Conservation (phyloP, 2,888 invertebrate genomes). For the Scaptomyza tumidula region DNA sequence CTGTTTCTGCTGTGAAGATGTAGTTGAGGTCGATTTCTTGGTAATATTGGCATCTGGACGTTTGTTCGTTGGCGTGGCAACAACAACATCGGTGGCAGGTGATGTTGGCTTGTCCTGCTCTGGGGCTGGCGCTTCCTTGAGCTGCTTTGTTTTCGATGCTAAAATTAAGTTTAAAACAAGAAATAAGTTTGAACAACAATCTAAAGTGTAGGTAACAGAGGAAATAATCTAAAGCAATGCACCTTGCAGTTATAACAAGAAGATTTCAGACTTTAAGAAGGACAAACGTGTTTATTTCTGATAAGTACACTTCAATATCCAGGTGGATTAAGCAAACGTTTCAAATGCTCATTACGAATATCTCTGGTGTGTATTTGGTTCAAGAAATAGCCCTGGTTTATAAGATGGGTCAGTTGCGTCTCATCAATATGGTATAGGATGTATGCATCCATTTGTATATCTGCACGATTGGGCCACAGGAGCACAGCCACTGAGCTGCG, state of each 20-base stretch:
- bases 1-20: constrained; percentile 7
- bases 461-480: constrained; percentile 54
- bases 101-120: constrained; percentile 16
- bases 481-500: constrained; percentile 53
- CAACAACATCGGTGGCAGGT: constrained; percentile 11
- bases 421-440: constrained; percentile 56
- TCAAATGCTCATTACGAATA: constrained; percentile 47
- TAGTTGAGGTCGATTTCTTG: constrained; percentile 9
- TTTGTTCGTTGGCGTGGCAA: constrained; percentile 10
- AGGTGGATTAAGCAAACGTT: constrained; percentile 53
- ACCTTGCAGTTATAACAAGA: neutral
- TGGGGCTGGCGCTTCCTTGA: neutral
- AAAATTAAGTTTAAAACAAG: neutral
- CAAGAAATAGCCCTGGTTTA: constrained; percentile 42
- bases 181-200: neutral
- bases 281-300: constrained; percentile 3
- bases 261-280: neutral
- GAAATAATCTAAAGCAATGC: neutral
- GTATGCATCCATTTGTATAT: constrained; percentile 47
- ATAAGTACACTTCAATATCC: constrained; percentile 41
- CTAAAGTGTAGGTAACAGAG: too few relatives aligned
- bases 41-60: constrained; percentile 4
- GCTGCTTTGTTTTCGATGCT: constrained; percentile 7
- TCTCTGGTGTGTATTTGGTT: constrained; percentile 22
- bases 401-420: constrained; percentile 31